Evolutionary conservation across 2,888 invertebrate species (phyloP).

Genomic region (Amphimallon solstitiale): DNA sequence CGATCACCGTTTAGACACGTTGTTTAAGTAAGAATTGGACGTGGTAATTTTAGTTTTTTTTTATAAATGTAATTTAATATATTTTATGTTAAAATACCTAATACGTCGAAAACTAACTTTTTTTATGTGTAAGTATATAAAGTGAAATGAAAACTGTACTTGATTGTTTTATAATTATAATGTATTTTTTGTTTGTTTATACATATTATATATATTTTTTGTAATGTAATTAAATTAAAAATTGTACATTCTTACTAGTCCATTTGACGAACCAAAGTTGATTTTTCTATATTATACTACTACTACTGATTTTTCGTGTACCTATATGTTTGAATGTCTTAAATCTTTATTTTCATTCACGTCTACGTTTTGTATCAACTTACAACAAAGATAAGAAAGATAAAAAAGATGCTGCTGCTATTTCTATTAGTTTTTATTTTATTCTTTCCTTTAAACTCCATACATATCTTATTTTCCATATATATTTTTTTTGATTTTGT

Average conservation of each 20-base stretch:
- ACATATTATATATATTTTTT: constrained; percentile 47
- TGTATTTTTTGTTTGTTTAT: constrained; percentile 41
- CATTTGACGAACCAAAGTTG: constrained; percentile 63
- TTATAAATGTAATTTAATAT: not conserved
- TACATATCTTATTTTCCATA: constrained; percentile 19
- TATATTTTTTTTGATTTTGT: constrained; percentile 34
- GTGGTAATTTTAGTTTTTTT: too few species aligned
- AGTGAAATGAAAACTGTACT: constrained; percentile 18
- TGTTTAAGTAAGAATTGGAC: not conserved
- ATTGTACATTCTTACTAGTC: constrained; percentile 59
- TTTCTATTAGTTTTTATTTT: constrained; percentile 40
- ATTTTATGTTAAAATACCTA: not conserved
- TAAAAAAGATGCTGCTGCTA: constrained; percentile 30
- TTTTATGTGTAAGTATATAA: constrained; percentile 1
- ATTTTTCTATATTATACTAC: constrained; percentile 40
- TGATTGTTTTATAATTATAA: not conserved
- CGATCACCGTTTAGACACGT: too few species aligned
- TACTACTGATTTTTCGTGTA: constrained; percentile 30
- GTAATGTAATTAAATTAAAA: constrained; percentile 37
- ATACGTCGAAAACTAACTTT: not conserved
- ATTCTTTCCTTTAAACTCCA: constrained; percentile 10
- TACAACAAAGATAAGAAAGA: too few species aligned
- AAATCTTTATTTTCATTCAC: constrained; percentile 32
- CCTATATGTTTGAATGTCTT: constrained; percentile 46
- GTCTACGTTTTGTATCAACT: too few species aligned